phyloP scores from a whole-genome alignment of 2,113 vertebrate genomes.

The Hypanus sabinus region DNA sequence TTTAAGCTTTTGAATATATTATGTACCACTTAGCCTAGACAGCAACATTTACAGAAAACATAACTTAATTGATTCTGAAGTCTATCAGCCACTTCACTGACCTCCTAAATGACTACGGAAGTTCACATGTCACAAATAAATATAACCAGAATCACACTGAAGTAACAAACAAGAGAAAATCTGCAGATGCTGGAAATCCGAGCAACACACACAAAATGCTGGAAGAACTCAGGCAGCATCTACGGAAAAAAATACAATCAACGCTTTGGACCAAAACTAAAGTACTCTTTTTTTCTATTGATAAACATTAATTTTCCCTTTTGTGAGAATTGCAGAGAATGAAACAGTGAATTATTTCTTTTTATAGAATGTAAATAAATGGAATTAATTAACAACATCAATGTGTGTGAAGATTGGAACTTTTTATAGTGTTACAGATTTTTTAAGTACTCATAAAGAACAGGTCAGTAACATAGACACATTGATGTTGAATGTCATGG shows the following conservation, averaged over 20 bases:
- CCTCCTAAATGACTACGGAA: conserved; percentile 9
- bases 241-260: no score
- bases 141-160: not conserved
- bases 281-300: not conserved
- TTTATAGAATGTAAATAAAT: not conserved
- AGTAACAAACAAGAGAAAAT: no score
- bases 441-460: not conserved
- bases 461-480: not conserved
- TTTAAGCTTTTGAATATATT: not conserved
- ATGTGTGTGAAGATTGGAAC: not conserved
- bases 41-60: not conserved
- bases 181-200: no score
- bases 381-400: not conserved
- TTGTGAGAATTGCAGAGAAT: not conserved
- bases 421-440: not conserved
- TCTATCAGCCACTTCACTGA: conserved; percentile 25
- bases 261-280: no score
- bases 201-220: no score
- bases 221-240: no score
- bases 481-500: not conserved
- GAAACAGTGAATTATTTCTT: conserved; percentile 8
- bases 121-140: conserved; percentile 19
- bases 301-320: not conserved
- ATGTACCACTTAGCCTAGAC: not conserved
- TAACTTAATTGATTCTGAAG: conserved; percentile 35